Base-by-base conservation (phyloP, 1,140 invertebrate species). In the Ephestia elutella region DNA sequence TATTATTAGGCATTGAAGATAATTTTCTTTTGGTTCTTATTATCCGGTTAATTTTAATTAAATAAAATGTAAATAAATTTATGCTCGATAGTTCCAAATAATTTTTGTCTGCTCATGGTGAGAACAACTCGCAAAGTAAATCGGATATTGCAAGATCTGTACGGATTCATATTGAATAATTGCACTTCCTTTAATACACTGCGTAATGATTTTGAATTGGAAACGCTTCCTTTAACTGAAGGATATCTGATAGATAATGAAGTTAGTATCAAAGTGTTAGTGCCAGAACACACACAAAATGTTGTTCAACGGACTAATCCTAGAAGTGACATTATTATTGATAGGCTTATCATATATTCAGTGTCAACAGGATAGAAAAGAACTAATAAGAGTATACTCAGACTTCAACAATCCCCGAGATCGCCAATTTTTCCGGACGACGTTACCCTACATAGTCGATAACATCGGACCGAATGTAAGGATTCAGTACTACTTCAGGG, bases 361-460 rank as follows among this genome's bases (percentile, higher is more conserved):
- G 15, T 44, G 38, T 44, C 38, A 44, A 17, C 13, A 13, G 38
- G 15, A n/a, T n/a, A 44, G 38, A 15, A 44, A 44, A 7, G 38
- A 44, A 17, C 15, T 35, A 30, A 64, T 70, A 15, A 63, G 56
- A 35, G 54, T 71, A 21, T 65, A 65, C 28, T 71, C 71, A 1
- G 63, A 74, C 44, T 74, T 74, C 21, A 55, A 57, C 10, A 71
- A 62, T 11, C 44, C 63, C 7, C 62, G 62, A 0, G 68, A 74
- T 25, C 21, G 63, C 8, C 9, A 38, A 5, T 74, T 74, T 54
- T 74, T 74, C 49, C 63, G 65, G 56, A 59, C 35, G 0, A 67
- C 66, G 3, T 55, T 71, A 9, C 71, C 71, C 8, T 74, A 64
- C 60, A 32, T 74, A 13, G 53, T 69, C n/a, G 64, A 68, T 25